Evolutionary conservation across 2,888 invertebrate species (phyloP).

Genomic region (Mesorhabditis spiculigera): DNA sequence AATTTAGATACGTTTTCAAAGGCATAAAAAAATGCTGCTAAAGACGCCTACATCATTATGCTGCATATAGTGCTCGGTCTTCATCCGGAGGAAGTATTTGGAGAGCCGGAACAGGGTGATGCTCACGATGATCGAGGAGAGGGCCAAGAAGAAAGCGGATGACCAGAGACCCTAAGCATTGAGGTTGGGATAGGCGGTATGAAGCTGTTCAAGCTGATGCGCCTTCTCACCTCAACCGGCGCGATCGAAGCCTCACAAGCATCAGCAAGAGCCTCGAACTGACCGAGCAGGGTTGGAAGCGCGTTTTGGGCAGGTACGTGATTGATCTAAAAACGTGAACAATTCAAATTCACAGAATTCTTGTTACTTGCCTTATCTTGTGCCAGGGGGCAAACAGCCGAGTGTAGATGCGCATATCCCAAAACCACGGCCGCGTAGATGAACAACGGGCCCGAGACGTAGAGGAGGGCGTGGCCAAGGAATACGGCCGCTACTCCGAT

Average conservation of each 20-base stretch:
- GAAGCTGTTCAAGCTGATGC: not conserved
- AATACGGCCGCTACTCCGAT: not conserved
- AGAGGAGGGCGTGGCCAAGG: too few species aligned
- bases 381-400: not conserved
- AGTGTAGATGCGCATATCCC: not conserved
- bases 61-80: conserved; percentile 29
- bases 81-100: conserved; percentile 35
- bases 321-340: not conserved
- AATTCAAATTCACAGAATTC: not conserved
- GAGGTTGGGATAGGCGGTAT: not conserved
- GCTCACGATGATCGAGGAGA: conserved; percentile 24
- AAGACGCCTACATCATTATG: not conserved
- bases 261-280: not conserved
- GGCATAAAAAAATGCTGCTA: not conserved
- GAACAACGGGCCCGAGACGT: too few species aligned
- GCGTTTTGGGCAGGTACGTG: not conserved
- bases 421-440: too few species aligned
- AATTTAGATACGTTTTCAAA: not conserved
- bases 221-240: not conserved
- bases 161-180: conserved; percentile 20
- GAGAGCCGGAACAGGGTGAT: conserved; percentile 33
- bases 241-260: not conserved
- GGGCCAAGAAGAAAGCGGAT: conserved; percentile 23
- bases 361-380: not conserved
- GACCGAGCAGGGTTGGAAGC: not conserved